phyloP scores from a whole-genome alignment of 2,888 invertebrate genomes.

The Chalcis sispes region DNA sequence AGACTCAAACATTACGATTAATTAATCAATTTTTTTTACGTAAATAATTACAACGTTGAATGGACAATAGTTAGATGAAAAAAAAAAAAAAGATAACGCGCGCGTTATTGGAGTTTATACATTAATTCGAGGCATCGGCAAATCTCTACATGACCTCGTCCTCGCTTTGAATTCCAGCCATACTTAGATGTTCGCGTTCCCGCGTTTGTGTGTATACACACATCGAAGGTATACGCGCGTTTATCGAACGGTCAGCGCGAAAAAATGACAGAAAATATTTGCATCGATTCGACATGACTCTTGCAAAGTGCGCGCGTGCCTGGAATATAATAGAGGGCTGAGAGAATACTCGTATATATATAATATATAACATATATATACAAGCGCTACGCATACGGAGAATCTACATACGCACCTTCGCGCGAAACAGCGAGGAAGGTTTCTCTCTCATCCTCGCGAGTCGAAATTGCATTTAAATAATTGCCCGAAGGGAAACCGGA shows the following conservation, averaged over 20 bases:
- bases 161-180: slow-evolving; percentile 9
- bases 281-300: slow-evolving; percentile 11
- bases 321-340: too few species aligned
- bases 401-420: neutral
- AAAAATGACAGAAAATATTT: slow-evolving; percentile 48
- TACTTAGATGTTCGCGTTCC: neutral
- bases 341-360: too few species aligned
- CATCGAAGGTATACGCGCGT: neutral
- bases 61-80: too few species aligned
- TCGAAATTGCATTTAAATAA: slow-evolving; percentile 56
- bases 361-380: too few species aligned
- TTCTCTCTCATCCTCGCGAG: neutral
- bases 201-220: neutral
- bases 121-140: slow-evolving; percentile 7
- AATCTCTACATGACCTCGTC: slow-evolving; percentile 4
- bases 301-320: too few species aligned
- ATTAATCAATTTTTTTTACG: too few species aligned
- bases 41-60: too few species aligned
- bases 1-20: too few species aligned
- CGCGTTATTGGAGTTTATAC: neutral
- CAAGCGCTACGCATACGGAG: neutral
- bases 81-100: too few species aligned
- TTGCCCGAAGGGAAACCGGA: slow-evolving; percentile 45
- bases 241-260: neutral
- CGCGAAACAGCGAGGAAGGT: slow-evolving; percentile 26